Conservation (phyloP, 2,113 vertebrate species). For the Coturnix japonica region DNA sequence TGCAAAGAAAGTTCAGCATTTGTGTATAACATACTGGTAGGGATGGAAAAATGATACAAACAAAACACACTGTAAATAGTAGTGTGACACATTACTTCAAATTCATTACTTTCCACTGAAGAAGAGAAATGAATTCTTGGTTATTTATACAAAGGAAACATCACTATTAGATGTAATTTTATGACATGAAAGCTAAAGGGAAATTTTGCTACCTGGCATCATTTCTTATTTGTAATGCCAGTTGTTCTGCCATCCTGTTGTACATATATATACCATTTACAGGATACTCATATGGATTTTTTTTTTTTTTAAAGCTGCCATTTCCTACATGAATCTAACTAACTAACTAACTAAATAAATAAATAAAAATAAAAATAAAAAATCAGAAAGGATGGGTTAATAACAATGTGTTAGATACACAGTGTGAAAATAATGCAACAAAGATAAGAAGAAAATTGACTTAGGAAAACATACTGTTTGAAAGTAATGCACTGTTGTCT, state of each 20-base stretch:
- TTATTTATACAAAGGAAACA: neutral
- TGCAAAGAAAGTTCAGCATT: neutral
- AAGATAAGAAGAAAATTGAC: slow-evolving; percentile 9
- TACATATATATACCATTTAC: neutral
- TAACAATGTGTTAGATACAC: neutral
- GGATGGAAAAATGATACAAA: neutral
- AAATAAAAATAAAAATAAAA: neutral
- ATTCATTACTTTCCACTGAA: neutral
- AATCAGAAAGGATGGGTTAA: neutral
- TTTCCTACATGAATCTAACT: neutral
- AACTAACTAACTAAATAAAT: neutral
- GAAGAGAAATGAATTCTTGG: neutral
- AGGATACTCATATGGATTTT: neutral
- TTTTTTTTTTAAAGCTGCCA: neutral
- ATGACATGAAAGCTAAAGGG: neutral
- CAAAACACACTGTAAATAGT: neutral
- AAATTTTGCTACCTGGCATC: neutral
- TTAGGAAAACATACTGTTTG: neutral
- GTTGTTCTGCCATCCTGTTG: neutral
- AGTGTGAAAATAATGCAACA: neutral
- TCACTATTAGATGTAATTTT: neutral
- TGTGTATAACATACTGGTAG: neutral
- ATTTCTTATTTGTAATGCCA: neutral
- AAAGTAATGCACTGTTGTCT: neutral
- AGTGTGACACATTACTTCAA: neutral